A percentile compares a stretch with the other conserved stretches of the same genome.
These are phyloP conservation scores for Puntigrus tetrazona DNA, from an alignment of 2,113 vertebrate genomes.

Conservation along the genomic window DNA sequence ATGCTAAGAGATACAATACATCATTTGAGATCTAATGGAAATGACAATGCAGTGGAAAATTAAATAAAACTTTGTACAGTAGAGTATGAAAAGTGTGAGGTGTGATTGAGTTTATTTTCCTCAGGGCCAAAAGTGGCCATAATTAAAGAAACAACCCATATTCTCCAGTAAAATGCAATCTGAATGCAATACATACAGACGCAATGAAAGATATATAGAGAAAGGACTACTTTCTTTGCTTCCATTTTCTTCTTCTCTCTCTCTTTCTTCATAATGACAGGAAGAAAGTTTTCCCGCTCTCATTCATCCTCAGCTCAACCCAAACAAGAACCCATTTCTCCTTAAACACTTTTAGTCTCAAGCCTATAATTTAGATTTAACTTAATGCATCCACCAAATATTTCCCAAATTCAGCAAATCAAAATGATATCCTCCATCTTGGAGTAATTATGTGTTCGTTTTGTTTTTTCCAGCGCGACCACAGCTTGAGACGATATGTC, in stretches of 20 bases:
- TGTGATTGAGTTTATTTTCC: neutral
- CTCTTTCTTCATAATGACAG: constrained; percentile 32
- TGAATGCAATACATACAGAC: neutral
- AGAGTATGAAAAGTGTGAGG: neutral
- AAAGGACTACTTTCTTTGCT: neutral
- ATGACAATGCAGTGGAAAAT: neutral
- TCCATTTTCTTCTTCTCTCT: constrained; percentile 7
- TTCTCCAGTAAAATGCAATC: neutral
- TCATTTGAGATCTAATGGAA: neutral
- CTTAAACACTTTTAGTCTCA: constrained; percentile 47
- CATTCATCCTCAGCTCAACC: constrained; percentile 43
- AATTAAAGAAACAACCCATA: neutral
- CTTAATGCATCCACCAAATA: constrained; percentile 56
- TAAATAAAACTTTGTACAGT: neutral
- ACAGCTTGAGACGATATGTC: constrained; percentile 52
- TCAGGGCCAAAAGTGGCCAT: neutral
- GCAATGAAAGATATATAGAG: neutral
- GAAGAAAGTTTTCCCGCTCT: constrained; percentile 26
- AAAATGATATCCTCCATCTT: constrained; percentile 57
- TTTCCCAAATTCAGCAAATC: constrained; percentile 57
- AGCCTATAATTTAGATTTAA: constrained; percentile 58
- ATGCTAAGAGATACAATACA: neutral
- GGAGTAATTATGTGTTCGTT: constrained; percentile 58
- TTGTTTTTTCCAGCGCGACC: constrained; percentile 53
- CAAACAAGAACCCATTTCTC: constrained; percentile 43